These are phyloP conservation scores for Meghimatium bilineatum DNA, from an alignment of 2,888 invertebrate species.

Conservation along the genomic window DNA sequence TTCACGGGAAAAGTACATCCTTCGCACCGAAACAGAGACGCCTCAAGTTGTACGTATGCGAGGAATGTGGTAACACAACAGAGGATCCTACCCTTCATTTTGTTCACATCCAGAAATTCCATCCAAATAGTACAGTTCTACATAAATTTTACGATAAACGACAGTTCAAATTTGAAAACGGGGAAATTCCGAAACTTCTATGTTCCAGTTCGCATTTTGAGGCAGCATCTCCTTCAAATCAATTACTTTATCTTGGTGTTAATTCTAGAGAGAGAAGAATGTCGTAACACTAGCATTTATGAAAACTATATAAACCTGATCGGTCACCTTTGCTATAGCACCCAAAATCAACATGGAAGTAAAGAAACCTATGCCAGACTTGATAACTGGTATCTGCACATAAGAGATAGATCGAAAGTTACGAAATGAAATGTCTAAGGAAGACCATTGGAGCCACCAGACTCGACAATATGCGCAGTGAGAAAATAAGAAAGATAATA, in stretches of 20 bases:
- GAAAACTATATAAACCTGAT: no score
- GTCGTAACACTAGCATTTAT: no score
- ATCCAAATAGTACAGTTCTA: constrained; percentile 87
- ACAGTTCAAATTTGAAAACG: constrained; percentile 83
- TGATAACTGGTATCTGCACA: no score
- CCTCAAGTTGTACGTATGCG: constrained; percentile 99
- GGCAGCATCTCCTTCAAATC: neutral
- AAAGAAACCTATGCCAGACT: no score
- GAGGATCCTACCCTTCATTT: constrained; percentile 97
- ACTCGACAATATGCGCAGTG: no score
- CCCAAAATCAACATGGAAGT: no score
- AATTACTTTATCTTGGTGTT: neutral
- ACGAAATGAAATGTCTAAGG: no score
- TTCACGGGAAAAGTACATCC: constrained; percentile 95
- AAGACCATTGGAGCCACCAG: no score
- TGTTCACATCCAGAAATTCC: constrained; percentile 88
- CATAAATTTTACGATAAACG: constrained; percentile 98
- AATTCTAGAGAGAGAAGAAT: neutral
- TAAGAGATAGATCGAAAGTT: no score
- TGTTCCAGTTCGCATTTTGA: constrained; percentile 7
- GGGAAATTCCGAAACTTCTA: constrained; percentile 46
- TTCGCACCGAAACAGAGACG: constrained; percentile 99
- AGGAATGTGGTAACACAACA: constrained; percentile 99
- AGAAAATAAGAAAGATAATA: no score
- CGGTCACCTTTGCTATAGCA: no score